Evolutionary conservation across 1,140 invertebrate species (phyloP).

Genomic region (Atopsyche davidsoni): DNA sequence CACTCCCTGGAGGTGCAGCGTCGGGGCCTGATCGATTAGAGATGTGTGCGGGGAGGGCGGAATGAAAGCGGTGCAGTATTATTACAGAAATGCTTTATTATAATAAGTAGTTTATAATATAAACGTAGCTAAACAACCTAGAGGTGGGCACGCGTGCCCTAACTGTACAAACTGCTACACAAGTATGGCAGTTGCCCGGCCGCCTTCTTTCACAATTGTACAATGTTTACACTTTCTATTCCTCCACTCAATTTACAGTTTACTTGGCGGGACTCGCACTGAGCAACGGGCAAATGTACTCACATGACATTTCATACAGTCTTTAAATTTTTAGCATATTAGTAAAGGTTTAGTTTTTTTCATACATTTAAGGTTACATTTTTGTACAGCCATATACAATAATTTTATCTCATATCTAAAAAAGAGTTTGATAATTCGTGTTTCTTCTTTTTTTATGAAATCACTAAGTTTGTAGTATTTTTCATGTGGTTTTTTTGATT

Average conservation of each 20-base stretch:
- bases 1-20: too few species aligned
- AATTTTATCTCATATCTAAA: conserved; percentile 27
- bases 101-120: conserved; percentile 51
- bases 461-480: conserved; percentile 12
- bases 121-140: conserved; percentile 53
- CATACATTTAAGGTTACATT: conserved; percentile 39
- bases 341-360: conserved; percentile 29
- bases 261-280: conserved; percentile 3
- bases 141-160: conserved; percentile 33
- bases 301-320: conserved; percentile 29
- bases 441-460: conserved; percentile 2
- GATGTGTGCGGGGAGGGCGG: background rate
- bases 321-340: conserved; percentile 24
- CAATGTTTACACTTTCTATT: conserved; percentile 22
- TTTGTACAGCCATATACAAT: conserved; percentile 54
- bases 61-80: conserved; percentile 36
- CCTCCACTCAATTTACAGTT: conserved; percentile 7
- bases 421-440: conserved; percentile 20
- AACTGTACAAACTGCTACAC: conserved; percentile 29
- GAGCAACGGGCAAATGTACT: conserved; percentile 16
- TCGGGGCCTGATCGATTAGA: too few species aligned
- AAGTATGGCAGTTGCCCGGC: conserved; percentile 26
- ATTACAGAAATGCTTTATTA: conserved; percentile 54
- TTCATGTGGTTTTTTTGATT: background rate
- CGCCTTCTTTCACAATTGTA: conserved; percentile 20